These are phyloP conservation scores for Ceratosolen solmsi DNA, from an alignment of 1,140 invertebrate genomes.

Conservation along the genomic window DNA sequence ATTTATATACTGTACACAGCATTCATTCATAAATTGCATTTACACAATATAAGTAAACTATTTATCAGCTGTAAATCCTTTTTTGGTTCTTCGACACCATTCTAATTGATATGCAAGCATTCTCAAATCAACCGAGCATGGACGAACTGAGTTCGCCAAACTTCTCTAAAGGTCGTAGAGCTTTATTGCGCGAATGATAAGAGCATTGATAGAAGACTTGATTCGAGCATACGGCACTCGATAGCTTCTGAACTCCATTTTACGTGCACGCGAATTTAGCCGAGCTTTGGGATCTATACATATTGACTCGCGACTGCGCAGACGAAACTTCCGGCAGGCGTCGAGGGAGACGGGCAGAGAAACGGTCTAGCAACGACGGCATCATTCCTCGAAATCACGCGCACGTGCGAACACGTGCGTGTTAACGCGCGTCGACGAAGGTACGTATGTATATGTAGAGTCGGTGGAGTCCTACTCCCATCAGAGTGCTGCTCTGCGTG, in stretches of 20 bases:
- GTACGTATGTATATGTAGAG: not conserved
- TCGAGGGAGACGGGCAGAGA: too few species aligned
- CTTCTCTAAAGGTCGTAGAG: too few species aligned
- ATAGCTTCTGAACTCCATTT: not conserved
- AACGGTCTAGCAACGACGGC: not conserved
- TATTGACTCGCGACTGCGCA: constrained; percentile 3
- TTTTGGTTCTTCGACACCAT: too few species aligned
- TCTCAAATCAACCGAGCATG: too few species aligned
- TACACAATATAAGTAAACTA: too few species aligned
- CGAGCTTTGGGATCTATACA: not conserved
- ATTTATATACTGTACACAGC: too few species aligned
- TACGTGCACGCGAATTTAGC: not conserved
- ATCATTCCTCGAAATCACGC: constrained; percentile 30
- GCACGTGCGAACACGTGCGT: constrained; percentile 18
- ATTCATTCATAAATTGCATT: too few species aligned
- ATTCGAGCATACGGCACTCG: not conserved
- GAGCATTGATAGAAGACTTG: not conserved
- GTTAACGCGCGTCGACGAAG: not conserved
- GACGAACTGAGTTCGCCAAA: too few species aligned
- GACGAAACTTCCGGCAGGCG: not conserved
- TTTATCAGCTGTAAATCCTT: too few species aligned
- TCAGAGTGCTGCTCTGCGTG: too few species aligned
- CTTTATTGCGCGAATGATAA: constrained; percentile 24
- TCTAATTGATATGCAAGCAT: too few species aligned
- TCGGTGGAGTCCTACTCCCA: not conserved